Percentiles rank a stretch among this genome's conserved stretches.
These are phyloP conservation scores for Galaxea fascicularis DNA, from an alignment of 92 coral and sea anemone species.

Conservation along the genomic window DNA sequence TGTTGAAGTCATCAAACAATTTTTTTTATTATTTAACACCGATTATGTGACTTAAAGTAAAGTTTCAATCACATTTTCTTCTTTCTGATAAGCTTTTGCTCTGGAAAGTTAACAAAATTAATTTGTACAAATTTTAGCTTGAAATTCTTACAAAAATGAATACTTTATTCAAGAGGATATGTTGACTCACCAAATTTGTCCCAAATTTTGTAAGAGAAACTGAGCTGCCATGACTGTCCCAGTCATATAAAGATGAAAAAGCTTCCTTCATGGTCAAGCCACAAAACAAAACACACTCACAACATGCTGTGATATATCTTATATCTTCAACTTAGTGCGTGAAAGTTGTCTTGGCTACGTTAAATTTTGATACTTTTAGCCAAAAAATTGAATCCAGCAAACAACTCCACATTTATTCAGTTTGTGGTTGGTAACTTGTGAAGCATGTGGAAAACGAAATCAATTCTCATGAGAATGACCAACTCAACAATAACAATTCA, in stretches of 20 bases:
- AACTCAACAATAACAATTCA: background rate
- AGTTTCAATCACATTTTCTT: no score
- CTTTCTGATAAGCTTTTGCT: no score
- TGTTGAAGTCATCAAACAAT: no score
- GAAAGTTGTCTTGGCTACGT: background rate
- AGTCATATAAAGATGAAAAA: slow-evolving; percentile 47
- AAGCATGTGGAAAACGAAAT: slow-evolving; percentile 3
- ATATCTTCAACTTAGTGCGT: background rate
- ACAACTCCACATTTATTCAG: background rate
- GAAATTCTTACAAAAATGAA: background rate
- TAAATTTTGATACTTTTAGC: background rate
- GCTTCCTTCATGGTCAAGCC: slow-evolving; percentile 28
- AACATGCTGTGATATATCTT: background rate
- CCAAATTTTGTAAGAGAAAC: slow-evolving; percentile 27
- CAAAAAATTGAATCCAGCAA: no score
- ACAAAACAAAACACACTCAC: background rate
- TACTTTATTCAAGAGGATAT: background rate
- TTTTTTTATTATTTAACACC: no score
- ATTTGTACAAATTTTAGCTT: no score
- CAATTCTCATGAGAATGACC: background rate
- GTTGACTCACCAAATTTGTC: slow-evolving; percentile 10
- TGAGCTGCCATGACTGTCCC: slow-evolving; percentile 21
- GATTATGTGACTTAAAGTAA: no score
- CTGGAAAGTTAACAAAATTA: no score
- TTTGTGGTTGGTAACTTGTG: background rate